A percentile compares a stretch with the other conserved stretches of the same genome.
Conservation (phyloP, 2,797 vertebrate genomes). For the Parauchenoglanis punctatus region DNA sequence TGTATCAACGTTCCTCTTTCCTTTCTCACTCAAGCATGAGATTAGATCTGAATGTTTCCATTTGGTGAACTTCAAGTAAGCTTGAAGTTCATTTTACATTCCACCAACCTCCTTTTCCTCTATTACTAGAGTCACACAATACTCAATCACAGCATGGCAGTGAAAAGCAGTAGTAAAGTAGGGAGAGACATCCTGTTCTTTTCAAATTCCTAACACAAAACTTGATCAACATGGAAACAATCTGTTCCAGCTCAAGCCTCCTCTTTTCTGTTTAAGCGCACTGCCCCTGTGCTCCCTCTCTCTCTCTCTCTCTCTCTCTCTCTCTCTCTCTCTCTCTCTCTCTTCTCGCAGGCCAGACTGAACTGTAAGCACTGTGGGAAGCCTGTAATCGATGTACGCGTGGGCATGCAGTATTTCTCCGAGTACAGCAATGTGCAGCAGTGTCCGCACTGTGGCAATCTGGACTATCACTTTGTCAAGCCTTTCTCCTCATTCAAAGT, state of each 20-base stretch:
- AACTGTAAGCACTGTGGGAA: no score
- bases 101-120: neutral
- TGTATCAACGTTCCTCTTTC: neutral
- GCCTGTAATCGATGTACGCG: no score
- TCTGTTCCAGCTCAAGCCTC: conserved; percentile 2
- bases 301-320: neutral
- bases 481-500: no score
- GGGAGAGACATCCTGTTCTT: neutral
- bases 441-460: no score
- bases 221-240: neutral
- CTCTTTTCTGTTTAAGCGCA: neutral
- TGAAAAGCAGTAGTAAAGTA: neutral
- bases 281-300: neutral
- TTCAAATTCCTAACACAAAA: neutral
- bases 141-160: neutral
- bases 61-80: neutral
- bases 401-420: no score
- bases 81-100: neutral
- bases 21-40: conserved; percentile 21
- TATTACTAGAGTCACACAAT: neutral
- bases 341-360: no score
- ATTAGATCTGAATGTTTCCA: conserved; percentile 1
- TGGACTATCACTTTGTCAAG: no score
- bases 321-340: neutral
- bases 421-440: no score